These are phyloP conservation scores for Hyppa rectilinea DNA, from an alignment of 2,888 invertebrate genomes.

Conservation along the genomic window DNA sequence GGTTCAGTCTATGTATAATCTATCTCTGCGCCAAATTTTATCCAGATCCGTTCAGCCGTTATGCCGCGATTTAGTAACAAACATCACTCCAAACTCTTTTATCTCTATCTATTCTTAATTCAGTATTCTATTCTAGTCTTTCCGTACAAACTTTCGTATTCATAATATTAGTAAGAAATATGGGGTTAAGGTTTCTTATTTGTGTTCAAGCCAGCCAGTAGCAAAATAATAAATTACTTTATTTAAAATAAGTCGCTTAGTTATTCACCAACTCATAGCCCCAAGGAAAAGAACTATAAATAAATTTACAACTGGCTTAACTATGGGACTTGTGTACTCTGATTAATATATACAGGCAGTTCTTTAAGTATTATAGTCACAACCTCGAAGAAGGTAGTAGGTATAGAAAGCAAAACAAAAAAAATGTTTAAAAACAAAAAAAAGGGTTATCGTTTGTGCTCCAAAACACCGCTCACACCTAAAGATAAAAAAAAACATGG, in stretches of 20 bases:
- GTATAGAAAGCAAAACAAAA: too few relatives aligned
- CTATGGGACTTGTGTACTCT: conserved; percentile 7
- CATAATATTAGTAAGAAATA: too few relatives aligned
- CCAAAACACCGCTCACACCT: not conserved
- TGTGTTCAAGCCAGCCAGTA: conserved; percentile 26
- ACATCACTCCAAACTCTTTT: too few relatives aligned
- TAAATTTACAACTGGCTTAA: conserved; percentile 23
- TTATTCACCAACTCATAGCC: conserved; percentile 33
- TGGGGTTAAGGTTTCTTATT: not conserved
- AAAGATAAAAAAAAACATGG: conserved; percentile 3
- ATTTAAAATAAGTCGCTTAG: conserved; percentile 26
- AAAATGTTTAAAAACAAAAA: not conserved
- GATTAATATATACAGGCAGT: not conserved
- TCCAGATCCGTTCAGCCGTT: too few relatives aligned
- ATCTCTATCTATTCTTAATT: too few relatives aligned
- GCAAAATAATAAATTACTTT: conserved; percentile 33
- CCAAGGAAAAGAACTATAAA: conserved; percentile 11
- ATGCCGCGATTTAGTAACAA: too few relatives aligned
- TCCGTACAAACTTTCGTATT: too few relatives aligned
- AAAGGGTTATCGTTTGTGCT: not conserved
- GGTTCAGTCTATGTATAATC: too few relatives aligned
- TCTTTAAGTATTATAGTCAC: not conserved
- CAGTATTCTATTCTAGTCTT: too few relatives aligned
- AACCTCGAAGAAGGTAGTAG: too few relatives aligned
- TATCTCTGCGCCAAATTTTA: too few relatives aligned